Base-by-base conservation (phyloP, 2,113 vertebrate genomes). In the Scytalopus superciliaris region DNA sequence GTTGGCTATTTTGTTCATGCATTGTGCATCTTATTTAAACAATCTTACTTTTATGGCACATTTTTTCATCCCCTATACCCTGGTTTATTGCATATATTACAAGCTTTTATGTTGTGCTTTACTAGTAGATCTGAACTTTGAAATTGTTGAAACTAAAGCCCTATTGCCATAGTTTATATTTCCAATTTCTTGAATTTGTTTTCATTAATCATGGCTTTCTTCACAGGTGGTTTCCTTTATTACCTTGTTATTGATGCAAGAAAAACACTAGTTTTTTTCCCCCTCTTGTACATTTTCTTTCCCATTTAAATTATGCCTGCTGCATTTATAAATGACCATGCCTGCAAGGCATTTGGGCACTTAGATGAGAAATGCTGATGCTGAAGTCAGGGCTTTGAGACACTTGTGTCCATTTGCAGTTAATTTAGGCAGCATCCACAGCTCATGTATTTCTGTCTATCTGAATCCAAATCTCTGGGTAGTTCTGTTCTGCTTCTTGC, bases 151-250 rank as follows among this genome's bases (percentile, higher is more conserved):
- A 78, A 84, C 70, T 42, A 68, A 87, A 83, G 75, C 30, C 39
- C 56, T 88, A 93, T 88, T 93, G 21, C 73, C 37, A 52, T 42
- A 63, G 63, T 77, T 96, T 93, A 39, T 87, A 70, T 84, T 92
- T 92, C 57, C 75, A 93, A 14, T 95, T 87, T 86, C 50, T 95
- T 95, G 52, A 59, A 86, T 96, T 95, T 92, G 64, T 89, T 95
- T 93, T 86, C 68, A 96, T 95, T 96, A 96, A 96, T 96, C 93
- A 94, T 35, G 40, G 52, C 57, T 94, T 95, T 92, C 94, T 92
- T 97, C 92, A 79, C 86, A 97, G 95, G 95, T 96, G 86, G 81
- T 89, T 93, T 88, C 90, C 86, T 91, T 87, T 94, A 90, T 93
- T 96, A 90, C 12, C 8, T 94, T 93, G 37, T 87, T 93, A 95